phyloP scores from a whole-genome alignment of 2,888 invertebrate species.

The Herminia tarsipennalis region DNA sequence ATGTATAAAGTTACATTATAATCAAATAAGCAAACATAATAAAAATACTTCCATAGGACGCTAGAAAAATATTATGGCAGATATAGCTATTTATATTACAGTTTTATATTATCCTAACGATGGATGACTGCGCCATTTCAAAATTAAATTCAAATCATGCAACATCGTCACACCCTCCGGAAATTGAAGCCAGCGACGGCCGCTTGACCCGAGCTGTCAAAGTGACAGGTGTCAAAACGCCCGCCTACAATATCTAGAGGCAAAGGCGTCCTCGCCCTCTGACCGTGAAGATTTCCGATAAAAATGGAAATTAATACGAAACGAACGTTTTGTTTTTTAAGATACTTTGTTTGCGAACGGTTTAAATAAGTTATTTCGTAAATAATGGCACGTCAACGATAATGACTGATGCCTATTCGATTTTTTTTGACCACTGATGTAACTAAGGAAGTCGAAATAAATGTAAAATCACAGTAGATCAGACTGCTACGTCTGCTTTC shows the following conservation, averaged over 20 bases:
- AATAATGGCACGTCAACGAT: too few species aligned
- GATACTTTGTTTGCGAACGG: neutral
- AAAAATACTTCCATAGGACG: neutral
- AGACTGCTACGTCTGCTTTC: too few species aligned
- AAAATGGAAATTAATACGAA: conserved; percentile 35
- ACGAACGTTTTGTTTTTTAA: neutral
- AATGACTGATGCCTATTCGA: too few species aligned
- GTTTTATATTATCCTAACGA: conserved; percentile 16
- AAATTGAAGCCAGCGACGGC: conserved; percentile 73
- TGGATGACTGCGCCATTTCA: conserved; percentile 46
- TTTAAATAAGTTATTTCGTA: too few species aligned
- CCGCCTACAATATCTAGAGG: conserved; percentile 49
- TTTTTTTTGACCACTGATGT: too few species aligned
- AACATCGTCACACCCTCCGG: conserved; percentile 63
- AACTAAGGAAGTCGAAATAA: too few species aligned
- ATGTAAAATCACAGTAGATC: too few species aligned
- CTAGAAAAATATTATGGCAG: neutral
- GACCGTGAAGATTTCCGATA: conserved; percentile 44
- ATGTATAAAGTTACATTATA: conserved; percentile 8
- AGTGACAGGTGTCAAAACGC: conserved; percentile 75
- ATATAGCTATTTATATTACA: neutral
- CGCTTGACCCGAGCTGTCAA: conserved; percentile 73
- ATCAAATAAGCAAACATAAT: neutral
- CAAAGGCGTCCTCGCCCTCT: conserved; percentile 27
- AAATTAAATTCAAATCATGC: conserved; percentile 76